Conservation (phyloP, 2,888 invertebrate species). For the Sinelater perroti region DNA sequence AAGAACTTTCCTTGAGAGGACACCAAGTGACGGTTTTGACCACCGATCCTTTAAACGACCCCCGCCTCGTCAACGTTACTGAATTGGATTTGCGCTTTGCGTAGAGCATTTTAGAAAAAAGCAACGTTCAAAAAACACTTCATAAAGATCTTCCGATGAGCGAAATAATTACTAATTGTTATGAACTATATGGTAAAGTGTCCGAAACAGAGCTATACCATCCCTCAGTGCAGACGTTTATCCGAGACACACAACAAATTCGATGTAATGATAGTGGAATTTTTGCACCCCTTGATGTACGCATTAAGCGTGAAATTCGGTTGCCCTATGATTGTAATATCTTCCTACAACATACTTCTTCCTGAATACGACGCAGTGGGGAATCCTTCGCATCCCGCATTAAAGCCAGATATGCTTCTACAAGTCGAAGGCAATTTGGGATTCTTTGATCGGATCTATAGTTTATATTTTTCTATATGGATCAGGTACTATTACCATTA, state of each 20-base stretch:
- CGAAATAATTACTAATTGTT: too few relatives aligned
- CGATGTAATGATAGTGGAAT: constrained; percentile 48
- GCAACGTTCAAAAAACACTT: constrained; percentile 3
- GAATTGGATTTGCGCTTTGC: constrained; percentile 30
- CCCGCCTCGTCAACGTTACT: constrained; percentile 45
- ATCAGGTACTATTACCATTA: constrained; percentile 44
- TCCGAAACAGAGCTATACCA: constrained; percentile 3
- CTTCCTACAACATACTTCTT: constrained; percentile 35
- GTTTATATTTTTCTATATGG: constrained; percentile 48
- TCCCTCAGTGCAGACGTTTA: constrained; percentile 15
- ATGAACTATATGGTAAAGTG: background rate
- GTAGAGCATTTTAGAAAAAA: constrained; percentile 28
- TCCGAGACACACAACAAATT: constrained; percentile 37
- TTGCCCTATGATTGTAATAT: constrained; percentile 41
- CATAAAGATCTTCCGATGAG: background rate
- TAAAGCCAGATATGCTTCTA: constrained; percentile 44
- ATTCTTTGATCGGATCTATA: constrained; percentile 38
- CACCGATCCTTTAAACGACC: constrained; percentile 51
- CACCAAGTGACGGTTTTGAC: constrained; percentile 53
- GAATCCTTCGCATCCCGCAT: constrained; percentile 47
- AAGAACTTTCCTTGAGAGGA: constrained; percentile 50
- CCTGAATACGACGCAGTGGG: constrained; percentile 43
- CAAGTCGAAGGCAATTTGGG: constrained; percentile 19
- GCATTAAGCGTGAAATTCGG: constrained; percentile 45
- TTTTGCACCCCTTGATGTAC: constrained; percentile 37